Base-by-base conservation (phyloP, 2,888 invertebrate genomes). In the Autographa gamma region DNA sequence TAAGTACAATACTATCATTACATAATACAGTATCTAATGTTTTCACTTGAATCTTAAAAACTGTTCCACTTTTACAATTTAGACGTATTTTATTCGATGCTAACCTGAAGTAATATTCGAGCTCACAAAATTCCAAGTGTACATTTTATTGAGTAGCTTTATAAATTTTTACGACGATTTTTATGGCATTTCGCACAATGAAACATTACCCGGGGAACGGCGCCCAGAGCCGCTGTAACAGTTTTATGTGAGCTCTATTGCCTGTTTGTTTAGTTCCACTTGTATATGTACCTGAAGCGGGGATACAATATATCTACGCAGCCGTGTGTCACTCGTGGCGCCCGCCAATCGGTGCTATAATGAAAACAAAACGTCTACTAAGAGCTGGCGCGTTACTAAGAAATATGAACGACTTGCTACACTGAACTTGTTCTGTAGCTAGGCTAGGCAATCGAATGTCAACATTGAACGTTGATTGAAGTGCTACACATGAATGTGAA, bases 131-230 rank as follows among this genome's bases (percentile, higher is more conserved):
- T 90, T 92, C 88, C 89, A 90, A 93, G 89, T 91, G 88, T 90
- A 90, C 87, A 88, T 91, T 93, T 93, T 93, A 94, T 93, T 91
- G 91, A 92, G 92, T 90, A 90, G 91, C 90, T 90, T 92, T 93
- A 91, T 92, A 92, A 87, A 91, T 91, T 92, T 93, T 93, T 93
- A 93, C 89, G 92, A 90, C 88, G 76, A 93, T 90, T 93, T 90
- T 93, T 93, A 93, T 91, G 82, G 90, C 89, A 89, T 90, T 91
- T 91, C 90, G 88, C 91, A 93, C 92, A 93, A 92, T 93, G 90
- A 93, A 93, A 91, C 89, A 92, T 90, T 89, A 88, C 89, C 79
- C 82, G 71, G 85, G 78, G 85, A 90, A 83, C 84, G 81, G 85
- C 84, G 85, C 69, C 80, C 80, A 82, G 80, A 75, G 81, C 82